phyloP scores from a whole-genome alignment of 2,113 vertebrate species.

The Apteryx mantelli region DNA sequence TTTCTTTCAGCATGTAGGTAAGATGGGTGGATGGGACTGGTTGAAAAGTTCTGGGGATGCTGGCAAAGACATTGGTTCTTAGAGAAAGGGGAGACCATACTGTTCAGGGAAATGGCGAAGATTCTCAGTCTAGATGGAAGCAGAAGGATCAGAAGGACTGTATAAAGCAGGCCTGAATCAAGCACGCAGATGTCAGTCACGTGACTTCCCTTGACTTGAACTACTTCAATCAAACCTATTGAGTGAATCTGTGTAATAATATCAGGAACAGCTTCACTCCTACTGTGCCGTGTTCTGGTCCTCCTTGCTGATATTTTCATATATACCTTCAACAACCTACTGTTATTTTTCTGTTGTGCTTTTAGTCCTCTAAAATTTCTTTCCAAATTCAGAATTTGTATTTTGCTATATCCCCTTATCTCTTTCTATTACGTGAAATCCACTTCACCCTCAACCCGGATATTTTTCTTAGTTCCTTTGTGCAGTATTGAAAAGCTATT shows the following conservation, averaged over 20 bases:
- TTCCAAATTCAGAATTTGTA: background rate
- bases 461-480: background rate
- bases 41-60: background rate
- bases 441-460: background rate
- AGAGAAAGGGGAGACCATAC: background rate
- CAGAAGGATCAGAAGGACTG: background rate
- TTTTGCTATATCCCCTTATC: background rate
- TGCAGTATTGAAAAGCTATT: background rate
- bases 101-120: background rate
- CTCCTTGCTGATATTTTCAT: background rate
- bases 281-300: background rate
- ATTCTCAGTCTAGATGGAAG: slow-evolving; percentile 11
- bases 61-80: background rate
- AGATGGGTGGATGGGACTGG: background rate
- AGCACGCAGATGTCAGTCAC: background rate
- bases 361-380: background rate
- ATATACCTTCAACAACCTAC: background rate
- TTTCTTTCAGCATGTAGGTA: background rate
- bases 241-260: background rate
- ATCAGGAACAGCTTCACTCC: background rate
- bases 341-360: background rate
- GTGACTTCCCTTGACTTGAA: background rate
- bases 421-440: background rate
- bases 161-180: background rate
- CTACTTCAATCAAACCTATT: background rate